Base-by-base conservation (phyloP, 1,140 invertebrate genomes). In the Drosophila yakuba region DNA sequence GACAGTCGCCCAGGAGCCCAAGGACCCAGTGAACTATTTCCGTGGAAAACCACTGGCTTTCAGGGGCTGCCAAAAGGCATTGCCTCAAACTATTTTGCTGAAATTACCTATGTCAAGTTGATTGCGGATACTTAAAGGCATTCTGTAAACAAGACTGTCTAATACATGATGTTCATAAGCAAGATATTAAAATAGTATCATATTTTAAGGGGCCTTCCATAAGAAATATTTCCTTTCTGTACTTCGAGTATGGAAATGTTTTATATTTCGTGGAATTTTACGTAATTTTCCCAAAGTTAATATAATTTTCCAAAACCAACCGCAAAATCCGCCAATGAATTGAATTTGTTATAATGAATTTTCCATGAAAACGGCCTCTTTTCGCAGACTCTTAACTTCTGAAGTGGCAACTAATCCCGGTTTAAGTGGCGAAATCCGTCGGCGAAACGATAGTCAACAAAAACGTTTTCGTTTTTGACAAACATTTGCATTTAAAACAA, bases 401-500 rank as follows among this genome's bases (percentile, higher is more conserved):
- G 35, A 35, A 55, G 44, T 47, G 66, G 20, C 63, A 68, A 38
- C 32, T 69, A 69, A 69, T 69, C 50, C 15, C 41, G 41, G 63
- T 17, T 68, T n/a, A 67, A 25, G 62, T 25, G 44, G 38, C 5
- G 48, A 55, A 55, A 39, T 17, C 32, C 12, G 44, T 25, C 23
- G 4, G 25, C 25, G 25, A 4, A 25, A 25, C 25, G 25, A 25
- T 4, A 25, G 14, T 20, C 36, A 52, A 25, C 25, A 35, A 41
- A 5, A 64, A 25, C 10, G 64, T 25, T 20, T 64, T 45, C 17
- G 20, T 1, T 36, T 48, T 28, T 12, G 36, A 41, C 15, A 35
- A 56, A 71, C 51, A 72, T 72, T 72, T 72, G 68, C 68, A 72
- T 59, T 58, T 44, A 71, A 59, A 72, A 72, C 45, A 72, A 59